Evolutionary conservation across 2,888 invertebrate species (phyloP).

Genomic region (Ormyrus labotus): DNA sequence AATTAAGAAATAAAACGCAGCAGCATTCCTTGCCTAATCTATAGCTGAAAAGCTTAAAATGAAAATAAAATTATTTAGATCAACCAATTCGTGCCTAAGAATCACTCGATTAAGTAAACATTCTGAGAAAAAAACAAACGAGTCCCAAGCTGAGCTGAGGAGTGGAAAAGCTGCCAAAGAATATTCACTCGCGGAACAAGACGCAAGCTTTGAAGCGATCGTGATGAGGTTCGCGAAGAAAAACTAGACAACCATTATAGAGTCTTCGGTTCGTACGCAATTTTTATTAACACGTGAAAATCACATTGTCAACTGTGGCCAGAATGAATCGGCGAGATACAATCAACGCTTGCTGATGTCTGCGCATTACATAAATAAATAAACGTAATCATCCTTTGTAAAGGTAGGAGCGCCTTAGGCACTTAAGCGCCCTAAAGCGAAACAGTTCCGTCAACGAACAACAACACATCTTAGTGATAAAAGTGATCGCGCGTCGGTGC

Average conservation of each 20-base stretch:
- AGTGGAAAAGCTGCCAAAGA: constrained; percentile 38
- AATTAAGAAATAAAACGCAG: constrained; percentile 16
- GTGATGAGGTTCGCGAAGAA: constrained; percentile 21
- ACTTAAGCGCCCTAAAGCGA: neutral
- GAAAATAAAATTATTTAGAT: constrained; percentile 34
- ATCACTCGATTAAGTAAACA: constrained; percentile 27
- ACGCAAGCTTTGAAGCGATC: constrained; percentile 42
- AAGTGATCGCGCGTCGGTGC: constrained; percentile 61
- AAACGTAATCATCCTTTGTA: constrained; percentile 44
- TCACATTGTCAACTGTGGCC: constrained; percentile 47
- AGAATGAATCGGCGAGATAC: constrained; percentile 19
- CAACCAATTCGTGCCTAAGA: neutral
- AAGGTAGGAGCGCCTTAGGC: constrained; percentile 8
- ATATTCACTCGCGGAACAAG: constrained; percentile 33
- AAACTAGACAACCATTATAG: constrained; percentile 21
- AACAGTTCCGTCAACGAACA: constrained; percentile 15
- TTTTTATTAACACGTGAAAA: constrained; percentile 49
- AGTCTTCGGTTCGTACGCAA: constrained; percentile 18
- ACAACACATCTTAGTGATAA: constrained; percentile 54
- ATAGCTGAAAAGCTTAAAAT: constrained; percentile 25
- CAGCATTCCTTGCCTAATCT: constrained; percentile 32
- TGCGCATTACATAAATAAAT: constrained; percentile 51
- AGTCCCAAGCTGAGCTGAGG: constrained; percentile 15
- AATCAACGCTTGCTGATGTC: constrained; percentile 41
- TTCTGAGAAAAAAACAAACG: constrained; percentile 23